Percentiles rank a stretch among this genome's conserved stretches.
Evolutionary conservation across 2,113 vertebrate species (phyloP).

Genomic region (Dolichallabes microphthalmus): DNA sequence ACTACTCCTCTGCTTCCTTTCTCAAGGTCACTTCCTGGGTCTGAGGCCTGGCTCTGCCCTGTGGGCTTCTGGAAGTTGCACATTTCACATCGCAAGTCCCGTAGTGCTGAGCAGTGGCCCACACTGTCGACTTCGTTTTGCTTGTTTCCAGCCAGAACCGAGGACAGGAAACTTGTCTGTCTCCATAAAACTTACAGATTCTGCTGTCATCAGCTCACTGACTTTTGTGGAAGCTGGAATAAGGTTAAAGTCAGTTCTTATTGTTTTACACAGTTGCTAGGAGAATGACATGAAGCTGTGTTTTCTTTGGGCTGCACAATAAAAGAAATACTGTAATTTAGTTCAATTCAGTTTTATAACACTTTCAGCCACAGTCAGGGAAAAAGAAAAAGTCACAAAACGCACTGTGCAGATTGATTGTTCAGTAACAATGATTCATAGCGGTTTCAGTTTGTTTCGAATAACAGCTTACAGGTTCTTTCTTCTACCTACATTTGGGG

Average conservation of each 20-base stretch:
- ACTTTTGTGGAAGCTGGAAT: conserved; percentile 36
- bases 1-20: conserved; percentile 39
- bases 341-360: background rate
- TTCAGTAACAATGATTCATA: no score
- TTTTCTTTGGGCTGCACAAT: background rate
- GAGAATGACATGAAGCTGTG: background rate
- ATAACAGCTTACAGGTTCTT: background rate
- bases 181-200: conserved; percentile 58
- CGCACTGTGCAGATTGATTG: no score
- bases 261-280: background rate
- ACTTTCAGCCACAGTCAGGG: background rate
- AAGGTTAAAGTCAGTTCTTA: conserved; percentile 59
- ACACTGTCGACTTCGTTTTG: conserved; percentile 66
- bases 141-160: conserved; percentile 61
- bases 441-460: no score
- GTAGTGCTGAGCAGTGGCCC: conserved; percentile 57
- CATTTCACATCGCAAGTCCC: conserved; percentile 69
- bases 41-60: conserved; percentile 53
- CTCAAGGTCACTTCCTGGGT: conserved; percentile 72
- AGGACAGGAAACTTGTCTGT: conserved; percentile 65
- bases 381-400: no score
- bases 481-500: background rate
- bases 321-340: background rate
- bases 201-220: conserved; percentile 43
- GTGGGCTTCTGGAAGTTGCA: conserved; percentile 60